A percentile compares a stretch with the other conserved stretches of the same genome.
Evolutionary conservation across 1,140 invertebrate species (phyloP).

Genomic region (Aphis gossypii): DNA sequence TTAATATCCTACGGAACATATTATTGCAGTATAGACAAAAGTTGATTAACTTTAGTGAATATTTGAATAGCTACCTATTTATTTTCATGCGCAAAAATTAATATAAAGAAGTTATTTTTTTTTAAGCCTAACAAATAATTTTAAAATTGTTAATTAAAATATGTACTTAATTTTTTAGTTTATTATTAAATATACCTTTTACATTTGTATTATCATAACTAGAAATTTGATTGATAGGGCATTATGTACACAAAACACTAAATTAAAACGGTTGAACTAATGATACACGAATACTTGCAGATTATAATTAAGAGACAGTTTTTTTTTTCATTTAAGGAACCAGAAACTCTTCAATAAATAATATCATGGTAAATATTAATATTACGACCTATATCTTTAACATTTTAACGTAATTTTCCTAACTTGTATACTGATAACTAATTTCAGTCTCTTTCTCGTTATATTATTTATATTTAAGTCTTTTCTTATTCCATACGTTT

Average conservation of each 20-base stretch:
- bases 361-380: neutral
- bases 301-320: neutral
- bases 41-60: neutral
- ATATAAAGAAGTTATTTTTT: conserved; percentile 9
- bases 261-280: neutral
- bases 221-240: neutral
- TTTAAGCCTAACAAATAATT: neutral
- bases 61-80: neutral
- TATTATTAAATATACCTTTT: neutral
- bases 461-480: conserved; percentile 40
- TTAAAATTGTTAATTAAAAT: neutral
- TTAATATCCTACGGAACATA: neutral
- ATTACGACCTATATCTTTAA: neutral
- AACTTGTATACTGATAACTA: conserved; percentile 44
- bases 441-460: conserved; percentile 50
- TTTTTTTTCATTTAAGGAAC: neutral
- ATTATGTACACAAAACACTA: neutral
- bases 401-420: neutral
- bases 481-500: conserved; percentile 34
- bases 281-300: neutral
- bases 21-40: neutral
- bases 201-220: neutral
- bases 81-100: neutral
- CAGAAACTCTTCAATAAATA: conserved; percentile 12
- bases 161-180: neutral